Base-by-base conservation (phyloP, 2,113 vertebrate genomes). In the Varanus komodoensis region DNA sequence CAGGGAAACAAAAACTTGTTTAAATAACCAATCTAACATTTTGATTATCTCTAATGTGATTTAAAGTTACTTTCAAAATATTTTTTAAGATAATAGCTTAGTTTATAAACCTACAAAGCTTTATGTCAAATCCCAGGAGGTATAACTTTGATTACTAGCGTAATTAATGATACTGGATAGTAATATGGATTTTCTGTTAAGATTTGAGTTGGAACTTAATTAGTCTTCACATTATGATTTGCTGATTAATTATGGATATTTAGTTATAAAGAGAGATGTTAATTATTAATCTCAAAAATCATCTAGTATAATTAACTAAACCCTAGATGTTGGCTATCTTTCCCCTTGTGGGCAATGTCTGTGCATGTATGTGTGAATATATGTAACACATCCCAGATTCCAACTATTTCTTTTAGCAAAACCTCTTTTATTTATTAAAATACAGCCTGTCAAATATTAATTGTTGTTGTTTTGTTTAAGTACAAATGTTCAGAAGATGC, bases 161-260 rank as follows among this genome's bases (percentile, higher is more conserved):
- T 98, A 99, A 99, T 99, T 98, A 99, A 98, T 98, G 98, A 98
- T 98, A 97, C 97, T 97, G 97, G 97, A 97, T 97, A 96, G 98
- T 98, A 98, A 98, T 97, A 98, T 98, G 98, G 98, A 98, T 98
- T 99, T 98, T 98, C 98, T 98, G 97, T 97, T 98, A 97, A 98
- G 98, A 98, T 98, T 98, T 97, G 97, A 98, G 97, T 98, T 98
- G 98, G 97, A 98, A 98, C 98, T 98, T 99, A 99, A 99, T 99
- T 99, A 99, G 97, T 97, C 98, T 98, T 96, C 97, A 95, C 96
- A 95, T 98, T 98, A 98, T 98, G 98, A 99, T 98, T 98, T 98
- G 98, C 98, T 99, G 98, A 99, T 99, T 99, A 99, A 99, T 99
- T 99, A 99, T 98, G 98, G 97, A 98, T 99, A 98, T 98, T 98